These are phyloP conservation scores for Gavialis gangeticus DNA, from an alignment of 2,113 vertebrate genomes.

Conservation along the genomic window DNA sequence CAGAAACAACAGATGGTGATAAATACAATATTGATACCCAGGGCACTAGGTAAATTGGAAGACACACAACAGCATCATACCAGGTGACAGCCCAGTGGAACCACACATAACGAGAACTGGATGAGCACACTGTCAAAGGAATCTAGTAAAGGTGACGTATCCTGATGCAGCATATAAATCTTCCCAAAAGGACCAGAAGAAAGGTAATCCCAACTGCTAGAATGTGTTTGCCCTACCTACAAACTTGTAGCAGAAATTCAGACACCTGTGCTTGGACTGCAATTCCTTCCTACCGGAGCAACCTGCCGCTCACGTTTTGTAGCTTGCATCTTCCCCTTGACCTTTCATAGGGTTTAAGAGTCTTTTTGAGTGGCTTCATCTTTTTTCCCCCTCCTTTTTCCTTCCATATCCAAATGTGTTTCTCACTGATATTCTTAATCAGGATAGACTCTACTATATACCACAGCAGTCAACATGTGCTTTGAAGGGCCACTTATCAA, in stretches of 20 bases:
- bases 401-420: not conserved
- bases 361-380: too few species aligned
- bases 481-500: not conserved
- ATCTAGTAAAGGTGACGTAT: not conserved
- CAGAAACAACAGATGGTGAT: not conserved
- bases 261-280: not conserved
- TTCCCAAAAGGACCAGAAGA: fast-evolving
- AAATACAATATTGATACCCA: not conserved
- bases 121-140: not conserved
- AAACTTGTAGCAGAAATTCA: not conserved
- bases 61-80: not conserved
- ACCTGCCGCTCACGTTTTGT: not conserved
- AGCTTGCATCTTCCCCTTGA: not conserved
- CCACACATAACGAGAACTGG: not conserved
- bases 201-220: not conserved
- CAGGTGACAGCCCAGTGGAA: not conserved
- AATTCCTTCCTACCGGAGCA: not conserved
- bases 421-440: not conserved
- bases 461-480: fast-evolving
- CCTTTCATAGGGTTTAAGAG: too few species aligned
- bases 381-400: not conserved
- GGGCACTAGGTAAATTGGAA: not conserved
- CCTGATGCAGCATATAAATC: not conserved
- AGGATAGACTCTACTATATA: not conserved
- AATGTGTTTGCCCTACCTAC: fast-evolving